Evolutionary conservation across 2,797 vertebrate species (phyloP), one percentile per base, ranked within the genome.

Genomic region (Tragelaphus oryx): DNA sequence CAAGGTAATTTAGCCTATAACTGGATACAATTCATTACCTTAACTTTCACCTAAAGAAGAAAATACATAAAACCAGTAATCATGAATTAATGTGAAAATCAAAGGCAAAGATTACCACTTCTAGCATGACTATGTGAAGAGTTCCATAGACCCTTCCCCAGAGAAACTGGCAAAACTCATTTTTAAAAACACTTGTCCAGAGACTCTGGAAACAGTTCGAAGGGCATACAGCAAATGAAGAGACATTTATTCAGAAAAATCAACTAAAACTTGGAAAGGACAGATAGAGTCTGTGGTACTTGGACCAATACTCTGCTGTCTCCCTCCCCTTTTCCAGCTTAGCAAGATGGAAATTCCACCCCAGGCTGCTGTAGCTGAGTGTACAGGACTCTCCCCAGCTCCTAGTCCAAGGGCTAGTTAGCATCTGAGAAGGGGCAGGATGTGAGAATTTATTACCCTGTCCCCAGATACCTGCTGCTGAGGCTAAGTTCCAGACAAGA

Each of bases 41-140:
- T 89, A 74, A 82, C 41, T 91, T 92, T 79, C 48, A 33, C 74
- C 52, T 94, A 71, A 94, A 88, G 48, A 74, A 87, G 65, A 93
- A 94, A 95, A 93, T 88, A 71, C 28, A 60, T 79, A 93, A 93
- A 93, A 83, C 8, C 16, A 87, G 41, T 78, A 80, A 76, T 93
- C 76, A 65, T 55, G 22, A n/a, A 93, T 81, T 81, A 89, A 59
- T 92, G 20, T 75, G 93, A 81, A 93, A 89, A 79, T 88, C 37
- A 96, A 91, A 94, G 30, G 20, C 48, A 84, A 89, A 14, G 44
- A 82, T 71, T 57, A 80, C 48, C 12, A 55, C 18, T 79, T 96
- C 5, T 20, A 44, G 13, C 6, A 88, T 30, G 44, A 59, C 24
- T 48, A 14, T 30, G 6, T 54, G 57, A 74, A 74, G 26, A 57